A percentile compares a stretch with the other conserved stretches of the same genome.
These are phyloP conservation scores for Zaprionus gabonicus DNA, from an alignment of 1,140 invertebrate species.

Conservation along the genomic window DNA sequence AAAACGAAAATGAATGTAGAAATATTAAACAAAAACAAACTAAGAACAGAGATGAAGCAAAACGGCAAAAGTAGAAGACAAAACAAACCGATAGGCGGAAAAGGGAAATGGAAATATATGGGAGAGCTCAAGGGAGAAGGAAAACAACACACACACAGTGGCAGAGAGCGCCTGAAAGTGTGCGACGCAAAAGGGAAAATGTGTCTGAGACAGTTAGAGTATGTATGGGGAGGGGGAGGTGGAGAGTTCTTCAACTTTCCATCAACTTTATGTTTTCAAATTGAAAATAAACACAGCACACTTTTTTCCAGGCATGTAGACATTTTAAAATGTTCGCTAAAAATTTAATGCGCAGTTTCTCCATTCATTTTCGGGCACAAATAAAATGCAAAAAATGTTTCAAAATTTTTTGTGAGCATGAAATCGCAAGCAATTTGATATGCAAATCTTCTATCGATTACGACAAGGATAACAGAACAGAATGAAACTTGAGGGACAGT, in stretches of 20 bases:
- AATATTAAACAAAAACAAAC: conserved; percentile 40
- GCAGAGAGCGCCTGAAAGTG: conserved; percentile 13
- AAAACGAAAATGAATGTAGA: conserved; percentile 57
- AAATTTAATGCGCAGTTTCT: not conserved
- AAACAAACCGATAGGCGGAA: conserved; percentile 12
- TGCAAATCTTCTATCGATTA: conserved; percentile 22
- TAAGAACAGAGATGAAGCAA: not conserved
- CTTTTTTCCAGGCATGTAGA: not conserved
- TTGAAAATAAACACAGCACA: not conserved
- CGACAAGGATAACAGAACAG: conserved; percentile 7
- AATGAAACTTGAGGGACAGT: no score
- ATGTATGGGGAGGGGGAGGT: not conserved
- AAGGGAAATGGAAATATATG: not conserved
- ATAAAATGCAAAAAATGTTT: no score
- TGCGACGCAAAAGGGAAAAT: not conserved
- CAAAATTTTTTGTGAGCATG: no score
- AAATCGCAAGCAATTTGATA: no score
- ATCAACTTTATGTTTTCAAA: not conserved
- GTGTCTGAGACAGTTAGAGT: not conserved
- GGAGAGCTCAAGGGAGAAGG: not conserved
- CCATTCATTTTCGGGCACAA: no score
- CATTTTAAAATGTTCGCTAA: not conserved
- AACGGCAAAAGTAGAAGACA: conserved; percentile 23
- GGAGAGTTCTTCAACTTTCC: not conserved
- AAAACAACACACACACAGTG: not conserved